Evolutionary conservation across 2,797 vertebrate species (phyloP), one percentile per base, ranked within the genome.

Genomic region (Agapornis canus): DNA sequence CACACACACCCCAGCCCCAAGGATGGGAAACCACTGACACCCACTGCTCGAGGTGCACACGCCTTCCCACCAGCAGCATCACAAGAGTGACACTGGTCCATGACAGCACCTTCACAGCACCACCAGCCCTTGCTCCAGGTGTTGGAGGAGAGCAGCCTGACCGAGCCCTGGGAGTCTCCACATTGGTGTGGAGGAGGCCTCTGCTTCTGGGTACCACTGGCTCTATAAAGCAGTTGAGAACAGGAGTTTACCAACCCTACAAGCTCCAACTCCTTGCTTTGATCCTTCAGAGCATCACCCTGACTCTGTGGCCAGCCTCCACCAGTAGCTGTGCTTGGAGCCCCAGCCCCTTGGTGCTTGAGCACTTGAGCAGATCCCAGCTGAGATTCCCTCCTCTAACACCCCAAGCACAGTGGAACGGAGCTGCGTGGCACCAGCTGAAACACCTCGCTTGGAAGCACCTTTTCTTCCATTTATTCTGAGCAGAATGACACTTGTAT

Each of bases 401-500:
- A 64, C 85, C 79, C 78, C 14, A 13, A 73, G 56, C 6, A 6
- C 59, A 27, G 61, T 7, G 5, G n/a, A 68, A 73, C 40, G 11
- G 79, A 77, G 69, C 76, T 49, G 52, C 27, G 32, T 89, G 91
- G 93, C 90, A 78, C 65, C 82, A 19, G 51, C 92, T 71, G 68
- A 43, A 68, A 71, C 93, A 95, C 95, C 95, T 95, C 69, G 0
- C 79, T n/a, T 61, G 65, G 69, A 65, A 89, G 47, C 76, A 71
- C 48, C 69, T 79, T 86, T 91, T 43, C 83, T 52, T 64, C 82
- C 64, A 31, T 57, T 91, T 37, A 82, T 95, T 68, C 86, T 69
- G 79, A 85, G 94, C 68, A 94, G 95, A 93, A 75, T 76, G 94
- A 94, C 92, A 97, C 89, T 95, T 81, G 94, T 89, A 86, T 95